A percentile compares a stretch with the other conserved stretches of the same genome.
Conservation (phyloP, 2,113 vertebrate species). For the Phrynocephalus versicolor region DNA sequence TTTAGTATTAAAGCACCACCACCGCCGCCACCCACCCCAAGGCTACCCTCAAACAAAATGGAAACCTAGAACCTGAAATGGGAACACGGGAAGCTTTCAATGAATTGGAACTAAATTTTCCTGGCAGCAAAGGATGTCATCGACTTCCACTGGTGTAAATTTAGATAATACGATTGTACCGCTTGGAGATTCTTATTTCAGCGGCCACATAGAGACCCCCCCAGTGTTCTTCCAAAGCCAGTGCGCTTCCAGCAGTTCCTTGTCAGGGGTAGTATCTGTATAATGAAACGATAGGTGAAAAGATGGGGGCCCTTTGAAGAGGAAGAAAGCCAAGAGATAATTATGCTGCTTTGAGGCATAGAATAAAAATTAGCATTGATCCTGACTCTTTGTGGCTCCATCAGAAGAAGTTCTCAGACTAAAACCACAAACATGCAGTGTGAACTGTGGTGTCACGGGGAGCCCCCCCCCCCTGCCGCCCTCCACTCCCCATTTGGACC, state of each 20-base stretch:
- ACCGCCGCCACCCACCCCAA: too few relatives aligned
- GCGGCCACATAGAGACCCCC: not conserved
- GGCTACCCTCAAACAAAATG: too few relatives aligned
- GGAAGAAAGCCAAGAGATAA: not conserved
- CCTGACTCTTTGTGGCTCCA: not conserved
- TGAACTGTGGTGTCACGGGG: not conserved
- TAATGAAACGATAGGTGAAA: not conserved
- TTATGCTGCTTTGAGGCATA: not conserved
- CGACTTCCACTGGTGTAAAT: too few relatives aligned
- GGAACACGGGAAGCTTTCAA: too few relatives aligned
- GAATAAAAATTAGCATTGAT: not conserved
- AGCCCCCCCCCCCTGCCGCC: not conserved
- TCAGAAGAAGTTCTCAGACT: not conserved
- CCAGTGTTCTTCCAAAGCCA: not conserved
- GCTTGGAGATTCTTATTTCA: not conserved
- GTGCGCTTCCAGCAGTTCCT: not conserved
- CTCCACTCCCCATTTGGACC: too few relatives aligned
- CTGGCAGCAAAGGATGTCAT: too few relatives aligned
- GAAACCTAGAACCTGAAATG: too few relatives aligned
- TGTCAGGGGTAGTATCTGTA: not conserved
- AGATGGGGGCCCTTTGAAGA: not conserved
- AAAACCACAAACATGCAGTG: not conserved
- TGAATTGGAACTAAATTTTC: too few relatives aligned
- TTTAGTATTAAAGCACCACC: too few relatives aligned
- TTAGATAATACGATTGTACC: too few relatives aligned